Evolutionary conservation across 2,797 vertebrate species (phyloP), one percentile per base, ranked within the genome.

Genomic region (Cyprinodon diabolis): DNA sequence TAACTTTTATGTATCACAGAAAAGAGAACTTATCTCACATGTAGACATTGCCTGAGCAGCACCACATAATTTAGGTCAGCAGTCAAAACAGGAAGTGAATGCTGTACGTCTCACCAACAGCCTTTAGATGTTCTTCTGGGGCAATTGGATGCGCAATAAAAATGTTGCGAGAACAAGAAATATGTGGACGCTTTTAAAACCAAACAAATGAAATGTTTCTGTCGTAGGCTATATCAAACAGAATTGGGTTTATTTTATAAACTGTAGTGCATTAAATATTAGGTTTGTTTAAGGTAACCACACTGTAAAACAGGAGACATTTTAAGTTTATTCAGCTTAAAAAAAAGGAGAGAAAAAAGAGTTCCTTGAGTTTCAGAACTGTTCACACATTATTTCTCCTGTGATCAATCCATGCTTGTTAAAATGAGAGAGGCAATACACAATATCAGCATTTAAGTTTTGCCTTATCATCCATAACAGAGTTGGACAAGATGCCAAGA

Each of bases 401-500:
- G 45, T 47, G 6, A 21, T 12, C 0, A 54, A 4, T 2, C 21
- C 4, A 40, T 25, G 0, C 21, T 17, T 51, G 58, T 72, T 15
- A 37, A 25, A 9, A 62, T 43, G 0, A 7, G 30, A 6, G 0
- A 7, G 30, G 6, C 66, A 63, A 51, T 30, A 15, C 72, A 55
- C 12, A n/a, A 40, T 6, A n/a, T 43, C 60, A 51, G 69, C 30
- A 40, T 12, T 71, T n/a, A 30, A 43, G 74, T 68, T 84, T 79
- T 79, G 70, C 72, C 65, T 68, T 57, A 66, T 81, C 75, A 75
- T 45, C 12, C 66, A 56, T 78, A 57, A 72, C 66, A 85, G 84
- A 81, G 72, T 89, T 86, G 85, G 80, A 89, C 70, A 87, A 84
- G 87, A 80, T 67, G 76, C 65, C 70, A 70, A 45, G 58, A 65